Conservation (phyloP, 2,797 vertebrate genomes). For the Tapirus indicus region DNA sequence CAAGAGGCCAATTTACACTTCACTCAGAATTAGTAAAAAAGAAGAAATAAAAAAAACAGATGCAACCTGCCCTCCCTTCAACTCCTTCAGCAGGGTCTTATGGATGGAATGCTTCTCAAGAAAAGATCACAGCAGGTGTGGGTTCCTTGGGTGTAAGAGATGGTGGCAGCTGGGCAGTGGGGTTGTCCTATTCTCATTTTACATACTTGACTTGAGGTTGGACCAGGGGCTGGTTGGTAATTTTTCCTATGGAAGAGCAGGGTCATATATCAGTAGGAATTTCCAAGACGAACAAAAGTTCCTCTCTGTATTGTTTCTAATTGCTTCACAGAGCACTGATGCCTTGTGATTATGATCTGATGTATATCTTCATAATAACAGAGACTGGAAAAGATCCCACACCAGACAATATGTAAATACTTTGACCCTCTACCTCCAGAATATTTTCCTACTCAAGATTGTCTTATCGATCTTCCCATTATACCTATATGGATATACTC, state of each 20-base stretch:
- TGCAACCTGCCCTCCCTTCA: neutral
- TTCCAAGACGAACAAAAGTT: neutral
- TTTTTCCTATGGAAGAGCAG: neutral
- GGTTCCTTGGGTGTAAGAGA: neutral
- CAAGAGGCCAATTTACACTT: constrained; percentile 67
- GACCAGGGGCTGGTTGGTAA: neutral
- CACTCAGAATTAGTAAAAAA: constrained; percentile 39
- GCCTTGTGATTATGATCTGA: neutral
- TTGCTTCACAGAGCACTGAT: neutral
- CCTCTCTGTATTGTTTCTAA: neutral
- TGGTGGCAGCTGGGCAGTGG: neutral
- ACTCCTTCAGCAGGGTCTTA: neutral
- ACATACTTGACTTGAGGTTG: neutral
- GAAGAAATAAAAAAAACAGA: neutral
- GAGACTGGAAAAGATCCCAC: neutral
- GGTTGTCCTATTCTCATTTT: neutral
- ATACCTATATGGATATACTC: neutral
- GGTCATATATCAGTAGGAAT: neutral
- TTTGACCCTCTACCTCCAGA: neutral
- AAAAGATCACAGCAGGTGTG: neutral
- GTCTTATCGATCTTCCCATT: neutral
- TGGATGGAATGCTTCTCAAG: neutral
- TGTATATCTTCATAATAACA: neutral
- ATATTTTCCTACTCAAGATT: neutral
- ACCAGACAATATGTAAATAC: neutral